Evolutionary conservation across 2,797 vertebrate genomes (phyloP).

Genomic region (Acipenser transmontanus): DNA sequence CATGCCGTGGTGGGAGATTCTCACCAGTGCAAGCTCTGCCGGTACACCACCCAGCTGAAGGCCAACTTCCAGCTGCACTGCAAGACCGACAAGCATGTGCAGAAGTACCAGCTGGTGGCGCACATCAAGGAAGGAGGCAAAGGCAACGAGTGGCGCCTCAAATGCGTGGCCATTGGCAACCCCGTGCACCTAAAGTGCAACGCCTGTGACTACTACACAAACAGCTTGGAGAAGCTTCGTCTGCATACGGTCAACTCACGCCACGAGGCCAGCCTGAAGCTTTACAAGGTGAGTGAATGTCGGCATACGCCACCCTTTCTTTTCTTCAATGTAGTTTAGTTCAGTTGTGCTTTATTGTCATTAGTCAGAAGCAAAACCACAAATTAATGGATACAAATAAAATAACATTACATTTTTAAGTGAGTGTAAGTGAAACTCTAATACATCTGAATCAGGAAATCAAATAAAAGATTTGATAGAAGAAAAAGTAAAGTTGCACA

Average conservation of each 20-base stretch:
- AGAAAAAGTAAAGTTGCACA: constrained; percentile 34
- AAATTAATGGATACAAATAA: no score
- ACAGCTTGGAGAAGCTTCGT: constrained; percentile 94
- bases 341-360: neutral
- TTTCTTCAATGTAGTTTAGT: neutral
- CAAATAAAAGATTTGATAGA: no score
- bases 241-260: constrained; percentile 93
- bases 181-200: constrained; percentile 97
- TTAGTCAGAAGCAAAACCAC: neutral
- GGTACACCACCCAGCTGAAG: constrained; percentile 96
- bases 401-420: no score
- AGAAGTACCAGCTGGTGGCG: constrained; percentile 97
- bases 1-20: constrained; percentile 90
- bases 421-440: no score
- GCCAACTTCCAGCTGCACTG: constrained; percentile 98
- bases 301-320: neutral
- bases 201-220: constrained; percentile 97
- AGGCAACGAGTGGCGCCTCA: constrained; percentile 95
- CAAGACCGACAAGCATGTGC: constrained; percentile 96
- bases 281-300: constrained; percentile 84
- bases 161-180: constrained; percentile 96
- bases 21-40: constrained; percentile 96
- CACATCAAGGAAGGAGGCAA: constrained; percentile 98
- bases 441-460: no score
- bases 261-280: constrained; percentile 94